A percentile compares a stretch with the other conserved stretches of the same genome.
Evolutionary conservation across 2,113 vertebrate genomes (phyloP).

Genomic region (Trichomycterus rosablanca): DNA sequence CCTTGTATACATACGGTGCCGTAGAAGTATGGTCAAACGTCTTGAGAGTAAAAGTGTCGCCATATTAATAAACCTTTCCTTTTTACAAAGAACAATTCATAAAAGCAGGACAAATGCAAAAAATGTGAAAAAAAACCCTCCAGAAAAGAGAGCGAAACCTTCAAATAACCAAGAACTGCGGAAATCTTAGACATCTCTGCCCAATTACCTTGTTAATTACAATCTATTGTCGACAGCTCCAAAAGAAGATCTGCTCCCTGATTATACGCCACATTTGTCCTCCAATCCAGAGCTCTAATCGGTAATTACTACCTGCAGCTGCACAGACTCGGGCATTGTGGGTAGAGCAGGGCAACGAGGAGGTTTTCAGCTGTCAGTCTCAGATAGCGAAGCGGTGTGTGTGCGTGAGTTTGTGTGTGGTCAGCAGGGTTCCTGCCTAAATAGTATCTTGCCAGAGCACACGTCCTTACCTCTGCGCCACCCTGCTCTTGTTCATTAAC

Average conservation of each 20-base stretch:
- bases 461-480: slow-evolving; percentile 15
- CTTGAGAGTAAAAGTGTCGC: too few species aligned
- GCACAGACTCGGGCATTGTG: slow-evolving; percentile 54
- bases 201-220: slow-evolving; percentile 79
- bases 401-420: not conserved
- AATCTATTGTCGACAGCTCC: slow-evolving; percentile 69
- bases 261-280: slow-evolving; percentile 71
- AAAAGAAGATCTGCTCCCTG: slow-evolving; percentile 66
- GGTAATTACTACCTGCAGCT: slow-evolving; percentile 79
- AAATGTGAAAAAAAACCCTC: slow-evolving; percentile 41
- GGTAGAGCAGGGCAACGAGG: slow-evolving; percentile 41
- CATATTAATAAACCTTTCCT: too few species aligned
- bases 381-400: slow-evolving; percentile 2
- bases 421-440: slow-evolving; percentile 2
- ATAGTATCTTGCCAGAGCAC: slow-evolving; percentile 16
- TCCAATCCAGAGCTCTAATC: slow-evolving; percentile 69
- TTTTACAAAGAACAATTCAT: not conserved
- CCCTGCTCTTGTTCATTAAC: slow-evolving; percentile 38
- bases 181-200: slow-evolving; percentile 70
- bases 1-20: too few species aligned
- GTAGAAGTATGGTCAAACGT: too few species aligned
- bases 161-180: slow-evolving; percentile 63
- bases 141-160: slow-evolving; percentile 56
- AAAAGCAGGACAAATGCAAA: slow-evolving; percentile 42
- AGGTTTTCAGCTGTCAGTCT: slow-evolving; percentile 42